A percentile compares a stretch with the other conserved stretches of the same genome.
These are phyloP conservation scores for Caenorhabditis sp. DNA, from an alignment of 2,888 invertebrate genomes.

Conservation along the genomic window DNA sequence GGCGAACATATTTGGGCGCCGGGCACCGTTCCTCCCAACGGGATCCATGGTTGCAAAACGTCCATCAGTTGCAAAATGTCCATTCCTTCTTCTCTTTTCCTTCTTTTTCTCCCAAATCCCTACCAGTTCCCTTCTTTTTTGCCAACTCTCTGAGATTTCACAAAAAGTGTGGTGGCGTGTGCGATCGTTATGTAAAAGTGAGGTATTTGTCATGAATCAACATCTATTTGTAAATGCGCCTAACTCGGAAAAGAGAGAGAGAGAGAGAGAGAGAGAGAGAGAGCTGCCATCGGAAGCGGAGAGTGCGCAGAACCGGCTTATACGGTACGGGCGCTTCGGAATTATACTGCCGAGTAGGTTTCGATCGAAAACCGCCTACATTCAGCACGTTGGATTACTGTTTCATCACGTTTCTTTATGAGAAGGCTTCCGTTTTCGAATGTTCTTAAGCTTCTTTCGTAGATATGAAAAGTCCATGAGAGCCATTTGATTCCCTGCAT, in stretches of 20 bases:
- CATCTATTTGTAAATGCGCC: constrained; percentile 55
- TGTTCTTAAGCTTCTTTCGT: too few relatives aligned
- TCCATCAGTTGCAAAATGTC: too few relatives aligned
- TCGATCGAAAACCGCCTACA: background rate
- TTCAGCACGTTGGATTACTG: background rate
- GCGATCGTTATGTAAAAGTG: constrained; percentile 29
- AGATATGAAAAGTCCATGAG: too few relatives aligned
- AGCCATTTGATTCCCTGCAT: too few relatives aligned
- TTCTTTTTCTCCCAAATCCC: background rate
- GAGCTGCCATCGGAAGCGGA: constrained; percentile 33
- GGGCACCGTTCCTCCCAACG: too few relatives aligned
- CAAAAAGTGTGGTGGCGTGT: too few relatives aligned
- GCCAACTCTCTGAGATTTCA: too few relatives aligned
- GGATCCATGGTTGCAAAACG: too few relatives aligned
- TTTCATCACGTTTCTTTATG: too few relatives aligned
- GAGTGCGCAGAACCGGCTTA: constrained; percentile 39
- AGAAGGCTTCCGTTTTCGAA: too few relatives aligned
- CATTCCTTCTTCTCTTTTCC: background rate
- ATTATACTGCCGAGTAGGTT: constrained; percentile 32
- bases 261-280: background rate
- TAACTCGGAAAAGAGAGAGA: constrained; percentile 37
- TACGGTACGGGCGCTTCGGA: constrained; percentile 36
- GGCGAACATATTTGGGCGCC: too few relatives aligned
- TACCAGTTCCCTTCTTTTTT: constrained; percentile 8
- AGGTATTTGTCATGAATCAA: constrained; percentile 54